A percentile compares a stretch with the other conserved stretches of the same genome.
phyloP scores from a whole-genome alignment of 2,113 vertebrate species.

The Mirza zaza region DNA sequence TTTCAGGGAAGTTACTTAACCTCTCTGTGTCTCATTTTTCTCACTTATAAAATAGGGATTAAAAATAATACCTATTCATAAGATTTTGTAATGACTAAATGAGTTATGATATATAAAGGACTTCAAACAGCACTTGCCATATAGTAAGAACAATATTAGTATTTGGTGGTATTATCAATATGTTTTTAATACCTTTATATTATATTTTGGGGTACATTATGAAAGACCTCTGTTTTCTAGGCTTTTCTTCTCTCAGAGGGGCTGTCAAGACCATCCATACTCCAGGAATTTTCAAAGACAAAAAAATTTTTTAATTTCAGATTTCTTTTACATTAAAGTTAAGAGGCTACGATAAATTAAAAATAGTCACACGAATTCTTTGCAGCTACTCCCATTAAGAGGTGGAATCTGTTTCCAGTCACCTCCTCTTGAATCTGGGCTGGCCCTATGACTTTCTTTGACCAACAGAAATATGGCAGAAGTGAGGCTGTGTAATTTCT shows the following conservation, averaged over 20 bases:
- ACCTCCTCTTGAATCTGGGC: background rate
- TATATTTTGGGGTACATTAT: background rate
- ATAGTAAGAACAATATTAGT: background rate
- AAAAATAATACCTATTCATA: background rate
- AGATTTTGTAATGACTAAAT: slow-evolving; percentile 16
- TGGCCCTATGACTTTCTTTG: background rate
- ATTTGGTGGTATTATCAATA: background rate
- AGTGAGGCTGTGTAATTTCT: background rate
- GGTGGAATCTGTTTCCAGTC: background rate
- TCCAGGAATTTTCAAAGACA: background rate
- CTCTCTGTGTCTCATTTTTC: background rate
- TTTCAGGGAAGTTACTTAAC: background rate
- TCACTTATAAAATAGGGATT: background rate
- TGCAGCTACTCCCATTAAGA: background rate
- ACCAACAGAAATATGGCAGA: background rate
- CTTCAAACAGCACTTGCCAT: background rate
- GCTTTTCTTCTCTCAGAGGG: background rate
- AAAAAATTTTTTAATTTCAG: slow-evolving; percentile 45
- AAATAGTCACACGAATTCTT: slow-evolving; percentile 6
- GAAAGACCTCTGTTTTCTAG: background rate
- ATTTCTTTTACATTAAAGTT: slow-evolving; percentile 30
- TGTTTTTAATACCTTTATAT: background rate
- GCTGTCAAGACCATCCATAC: background rate
- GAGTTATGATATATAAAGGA: background rate
- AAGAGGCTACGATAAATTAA: background rate